Conservation (phyloP, 2,797 vertebrate species). For the Lacerta bilineata region DNA sequence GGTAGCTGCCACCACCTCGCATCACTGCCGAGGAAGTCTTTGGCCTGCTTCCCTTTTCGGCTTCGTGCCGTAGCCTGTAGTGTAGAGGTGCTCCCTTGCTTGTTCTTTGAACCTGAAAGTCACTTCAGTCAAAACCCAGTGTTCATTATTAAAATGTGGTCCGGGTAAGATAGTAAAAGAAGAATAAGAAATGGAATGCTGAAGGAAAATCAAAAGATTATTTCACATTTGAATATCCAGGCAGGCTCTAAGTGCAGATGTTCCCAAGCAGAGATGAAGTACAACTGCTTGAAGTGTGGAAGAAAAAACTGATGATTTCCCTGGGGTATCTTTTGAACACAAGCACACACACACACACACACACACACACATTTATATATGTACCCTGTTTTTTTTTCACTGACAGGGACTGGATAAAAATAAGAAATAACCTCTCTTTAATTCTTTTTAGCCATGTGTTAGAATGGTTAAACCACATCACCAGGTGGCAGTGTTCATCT, state of each 20-base stretch:
- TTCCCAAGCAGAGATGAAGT: not conserved
- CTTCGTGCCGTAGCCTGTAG: not conserved
- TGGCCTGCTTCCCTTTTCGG: not conserved
- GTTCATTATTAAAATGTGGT: not conserved
- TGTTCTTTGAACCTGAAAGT: not conserved
- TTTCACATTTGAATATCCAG: not conserved
- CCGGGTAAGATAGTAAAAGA: not conserved
- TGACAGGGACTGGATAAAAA: no score
- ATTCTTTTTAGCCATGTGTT: not conserved
- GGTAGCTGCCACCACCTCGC: not conserved
- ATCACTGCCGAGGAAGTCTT: not conserved
- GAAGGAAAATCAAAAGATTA: not conserved
- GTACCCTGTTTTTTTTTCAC: no score
- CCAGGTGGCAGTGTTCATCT: conserved; percentile 67
- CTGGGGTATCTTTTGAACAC: not conserved
- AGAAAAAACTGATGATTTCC: not conserved
- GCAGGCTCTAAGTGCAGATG: not conserved
- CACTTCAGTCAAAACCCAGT: not conserved
- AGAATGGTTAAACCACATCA: conserved; percentile 16
- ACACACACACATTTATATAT: no score
- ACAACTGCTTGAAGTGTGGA: not conserved
- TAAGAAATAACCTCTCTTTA: not conserved
- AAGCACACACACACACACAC: no score
- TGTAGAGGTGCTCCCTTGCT: not conserved
- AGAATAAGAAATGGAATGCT: not conserved